Base-by-base conservation (phyloP, 1,140 invertebrate genomes). In the Eulimnadia texana region DNA sequence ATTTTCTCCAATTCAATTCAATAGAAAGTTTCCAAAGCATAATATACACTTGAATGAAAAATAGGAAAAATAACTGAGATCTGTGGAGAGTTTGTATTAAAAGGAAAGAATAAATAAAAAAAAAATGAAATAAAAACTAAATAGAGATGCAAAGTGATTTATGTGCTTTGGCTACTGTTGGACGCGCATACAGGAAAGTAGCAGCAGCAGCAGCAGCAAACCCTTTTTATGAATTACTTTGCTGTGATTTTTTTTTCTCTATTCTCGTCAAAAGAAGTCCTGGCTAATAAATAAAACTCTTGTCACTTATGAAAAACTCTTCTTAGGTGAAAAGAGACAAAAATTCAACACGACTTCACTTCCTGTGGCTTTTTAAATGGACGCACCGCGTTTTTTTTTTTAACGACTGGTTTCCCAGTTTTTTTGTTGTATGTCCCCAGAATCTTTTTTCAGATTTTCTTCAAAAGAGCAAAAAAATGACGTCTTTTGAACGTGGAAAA, bases 111-210 rank as follows among this genome's bases (percentile, higher is more conserved):
- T 42, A 42, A 16, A 42, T 6, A 42, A 42, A 9, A 42, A 42
- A 42, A 42, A 16, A 9, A 16, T 42, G 16, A 6, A 42, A 16
- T 42, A 42, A 9, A 42, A 42, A 42, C 16, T 25, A 54, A 54
- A 58, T 22, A 58, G 28, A 54, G 23, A 58, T 58, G 55, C 24
- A 27, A 27, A n/a, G 42, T 54, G 53, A 19, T 54, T 42, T 58
- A 58, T 33, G 55, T 27, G 28, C 28, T 58, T 23, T 42, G 52
- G 55, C 33, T 42, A 42, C 33, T 16, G 33, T 42, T 42, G 16
- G 16, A 42, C 55, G 29, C 55, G 55, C 55, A 19, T 25, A 11
- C 23, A 27, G 28, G 9, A 54, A 54, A 25, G 52, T 23, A 13
- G 20, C 24, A 54, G 28, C 52, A 54, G 13, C 24, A 24, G 25